Evolutionary conservation across 2,797 vertebrate genomes (phyloP).

Genomic region (Lophius americanus): DNA sequence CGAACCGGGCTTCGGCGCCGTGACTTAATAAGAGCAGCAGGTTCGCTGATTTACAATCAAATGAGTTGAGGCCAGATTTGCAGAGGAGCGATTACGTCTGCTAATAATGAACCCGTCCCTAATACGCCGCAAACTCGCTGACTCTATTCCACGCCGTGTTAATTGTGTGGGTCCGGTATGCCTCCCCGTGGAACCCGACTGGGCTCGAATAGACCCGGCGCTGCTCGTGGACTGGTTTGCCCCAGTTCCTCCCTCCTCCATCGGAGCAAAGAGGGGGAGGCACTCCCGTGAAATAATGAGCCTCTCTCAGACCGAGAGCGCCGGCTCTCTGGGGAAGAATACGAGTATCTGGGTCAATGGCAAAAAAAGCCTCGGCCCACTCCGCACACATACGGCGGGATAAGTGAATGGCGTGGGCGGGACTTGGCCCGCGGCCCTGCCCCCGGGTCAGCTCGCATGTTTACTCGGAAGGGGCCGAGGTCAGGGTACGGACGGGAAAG

Average conservation of each 20-base stretch:
- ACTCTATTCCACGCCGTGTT: constrained; percentile 58
- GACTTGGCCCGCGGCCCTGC: constrained; percentile 52
- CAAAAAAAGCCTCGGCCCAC: constrained; percentile 35
- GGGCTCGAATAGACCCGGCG: constrained; percentile 54
- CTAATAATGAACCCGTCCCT: constrained; percentile 63
- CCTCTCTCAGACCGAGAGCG: constrained; percentile 65
- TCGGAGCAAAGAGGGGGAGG: constrained; percentile 47
- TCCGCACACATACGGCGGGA: constrained; percentile 50
- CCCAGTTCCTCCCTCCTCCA: constrained; percentile 73
- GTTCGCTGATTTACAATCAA: constrained; percentile 59
- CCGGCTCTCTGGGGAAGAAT: constrained; percentile 67
- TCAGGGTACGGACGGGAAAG: constrained; percentile 57
- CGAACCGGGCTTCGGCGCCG: constrained; percentile 19
- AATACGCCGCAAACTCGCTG: constrained; percentile 64
- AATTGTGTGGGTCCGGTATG: constrained; percentile 67
- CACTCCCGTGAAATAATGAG: constrained; percentile 73
- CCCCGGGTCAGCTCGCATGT: constrained; percentile 53
- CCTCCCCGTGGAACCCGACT: constrained; percentile 47
- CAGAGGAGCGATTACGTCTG: constrained; percentile 45
- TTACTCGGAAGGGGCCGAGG: constrained; percentile 47
- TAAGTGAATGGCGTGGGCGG: constrained; percentile 56
- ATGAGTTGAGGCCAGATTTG: constrained; percentile 52
- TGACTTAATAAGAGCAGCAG: constrained; percentile 45
- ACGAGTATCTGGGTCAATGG: constrained; percentile 77
- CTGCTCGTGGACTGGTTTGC: constrained; percentile 54